Percentiles rank a stretch among this genome's conserved stretches.
Evolutionary conservation across 23 tunicate species (phyloP).

Genomic region (Halocynthia aurantium): DNA sequence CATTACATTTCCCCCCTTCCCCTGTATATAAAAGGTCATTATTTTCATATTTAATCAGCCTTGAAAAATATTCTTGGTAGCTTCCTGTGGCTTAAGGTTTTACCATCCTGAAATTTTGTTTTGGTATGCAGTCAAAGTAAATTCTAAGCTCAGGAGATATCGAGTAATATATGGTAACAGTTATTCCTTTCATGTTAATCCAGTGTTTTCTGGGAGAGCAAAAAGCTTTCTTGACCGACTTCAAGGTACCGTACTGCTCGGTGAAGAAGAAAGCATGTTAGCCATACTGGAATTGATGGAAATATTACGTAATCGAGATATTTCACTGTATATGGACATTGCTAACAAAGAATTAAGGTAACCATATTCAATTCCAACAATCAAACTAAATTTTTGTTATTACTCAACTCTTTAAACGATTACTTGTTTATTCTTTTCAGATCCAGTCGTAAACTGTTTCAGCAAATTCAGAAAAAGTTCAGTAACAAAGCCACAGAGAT

Average conservation of each 20-base stretch:
- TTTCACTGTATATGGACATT: neutral
- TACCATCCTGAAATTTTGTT: too few species aligned
- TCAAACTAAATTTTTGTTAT: neutral
- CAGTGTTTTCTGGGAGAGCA: too few species aligned
- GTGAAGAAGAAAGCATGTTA: neutral
- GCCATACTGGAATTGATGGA: neutral
- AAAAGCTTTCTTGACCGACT: neutral
- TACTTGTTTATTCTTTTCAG: neutral
- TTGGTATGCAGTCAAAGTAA: too few species aligned
- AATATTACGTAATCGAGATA: neutral
- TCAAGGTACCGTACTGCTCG: neutral
- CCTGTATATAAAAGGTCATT: too few species aligned
- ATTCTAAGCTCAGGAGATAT: too few species aligned
- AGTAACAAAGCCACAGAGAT: neutral
- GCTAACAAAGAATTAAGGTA: constrained; percentile 14
- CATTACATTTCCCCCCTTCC: too few species aligned
- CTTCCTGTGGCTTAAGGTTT: too few species aligned
- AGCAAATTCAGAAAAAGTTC: constrained; percentile 4
- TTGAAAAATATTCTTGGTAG: too few species aligned
- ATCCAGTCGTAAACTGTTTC: neutral
- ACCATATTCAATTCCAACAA: neutral
- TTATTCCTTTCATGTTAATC: too few species aligned
- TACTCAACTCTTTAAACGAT: neutral
- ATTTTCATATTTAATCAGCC: too few species aligned
- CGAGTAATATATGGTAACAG: too few species aligned